Evolutionary conservation across 2,888 invertebrate genomes (phyloP).

Genomic region (Eubasilissa splendida): DNA sequence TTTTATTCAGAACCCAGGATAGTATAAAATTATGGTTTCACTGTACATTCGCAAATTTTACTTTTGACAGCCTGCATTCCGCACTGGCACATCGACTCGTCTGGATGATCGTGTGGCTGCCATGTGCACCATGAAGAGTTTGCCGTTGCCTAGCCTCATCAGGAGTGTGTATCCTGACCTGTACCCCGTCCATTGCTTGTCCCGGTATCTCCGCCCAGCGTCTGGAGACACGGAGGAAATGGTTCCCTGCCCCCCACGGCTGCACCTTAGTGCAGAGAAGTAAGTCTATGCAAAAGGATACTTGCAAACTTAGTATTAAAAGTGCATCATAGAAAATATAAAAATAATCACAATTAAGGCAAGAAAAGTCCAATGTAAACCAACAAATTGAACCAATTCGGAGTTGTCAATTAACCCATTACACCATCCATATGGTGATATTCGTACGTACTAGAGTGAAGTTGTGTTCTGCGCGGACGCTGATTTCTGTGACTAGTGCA

Average conservation of each 20-base stretch:
- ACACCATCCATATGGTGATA: too few species aligned
- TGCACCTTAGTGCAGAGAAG: slow-evolving; percentile 90
- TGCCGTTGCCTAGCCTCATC: slow-evolving; percentile 86
- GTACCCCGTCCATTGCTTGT: slow-evolving; percentile 87
- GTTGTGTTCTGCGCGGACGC: too few species aligned
- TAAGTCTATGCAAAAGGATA: slow-evolving; percentile 61
- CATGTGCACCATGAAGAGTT: slow-evolving; percentile 93
- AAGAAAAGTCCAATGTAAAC: too few species aligned
- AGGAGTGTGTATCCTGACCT: slow-evolving; percentile 93
- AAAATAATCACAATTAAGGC: too few species aligned
- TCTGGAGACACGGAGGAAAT: slow-evolving; percentile 63
- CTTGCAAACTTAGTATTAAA: background rate
- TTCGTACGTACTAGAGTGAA: too few species aligned
- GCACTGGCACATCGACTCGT: slow-evolving; percentile 89
- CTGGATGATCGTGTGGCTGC: slow-evolving; percentile 94
- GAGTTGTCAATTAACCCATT: too few species aligned
- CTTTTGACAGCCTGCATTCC: slow-evolving; percentile 83
- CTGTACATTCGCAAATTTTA: background rate
- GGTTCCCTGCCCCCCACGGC: slow-evolving; percentile 79
- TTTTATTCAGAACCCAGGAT: too few species aligned
- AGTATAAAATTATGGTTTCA: too few species aligned
- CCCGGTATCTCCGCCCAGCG: slow-evolving; percentile 67
- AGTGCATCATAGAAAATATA: too few species aligned
- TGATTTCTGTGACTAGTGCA: too few species aligned
- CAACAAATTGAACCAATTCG: too few species aligned